Evolutionary conservation across 2,797 vertebrate species (phyloP).

Genomic region (Pogoniulus pusillus): DNA sequence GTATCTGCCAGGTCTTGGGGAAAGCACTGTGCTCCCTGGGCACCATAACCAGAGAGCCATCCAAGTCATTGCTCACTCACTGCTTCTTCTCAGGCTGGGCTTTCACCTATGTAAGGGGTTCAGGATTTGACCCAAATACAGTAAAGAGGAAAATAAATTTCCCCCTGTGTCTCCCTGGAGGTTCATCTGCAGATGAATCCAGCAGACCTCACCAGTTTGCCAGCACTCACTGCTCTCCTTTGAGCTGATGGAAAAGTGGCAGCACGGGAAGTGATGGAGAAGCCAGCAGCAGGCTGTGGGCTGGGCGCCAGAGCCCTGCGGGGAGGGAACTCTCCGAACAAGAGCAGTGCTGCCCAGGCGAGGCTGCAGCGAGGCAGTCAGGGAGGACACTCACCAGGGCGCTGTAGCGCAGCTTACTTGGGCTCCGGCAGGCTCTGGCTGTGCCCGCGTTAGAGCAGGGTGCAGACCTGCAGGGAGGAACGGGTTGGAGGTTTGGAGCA

Average conservation of each 20-base stretch:
- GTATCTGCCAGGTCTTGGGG: conserved; percentile 13
- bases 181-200: background rate
- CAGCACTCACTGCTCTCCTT: background rate
- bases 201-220: background rate
- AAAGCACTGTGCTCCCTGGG: background rate
- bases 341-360: background rate
- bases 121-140: background rate
- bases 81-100: background rate
- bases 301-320: background rate
- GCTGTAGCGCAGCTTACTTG: background rate
- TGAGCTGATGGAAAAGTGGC: background rate
- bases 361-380: background rate
- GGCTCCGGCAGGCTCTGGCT: background rate
- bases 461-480: background rate
- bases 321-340: background rate
- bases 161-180: no score
- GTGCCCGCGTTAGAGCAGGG: background rate
- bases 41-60: background rate
- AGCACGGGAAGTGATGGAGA: background rate
- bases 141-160: background rate
- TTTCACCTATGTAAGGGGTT: background rate
- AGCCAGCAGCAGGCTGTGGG: background rate
- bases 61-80: background rate
- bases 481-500: background rate
- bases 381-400: background rate